Evolutionary conservation across 1,140 invertebrate species (phyloP).

Genomic region (Ceratina australensis): DNA sequence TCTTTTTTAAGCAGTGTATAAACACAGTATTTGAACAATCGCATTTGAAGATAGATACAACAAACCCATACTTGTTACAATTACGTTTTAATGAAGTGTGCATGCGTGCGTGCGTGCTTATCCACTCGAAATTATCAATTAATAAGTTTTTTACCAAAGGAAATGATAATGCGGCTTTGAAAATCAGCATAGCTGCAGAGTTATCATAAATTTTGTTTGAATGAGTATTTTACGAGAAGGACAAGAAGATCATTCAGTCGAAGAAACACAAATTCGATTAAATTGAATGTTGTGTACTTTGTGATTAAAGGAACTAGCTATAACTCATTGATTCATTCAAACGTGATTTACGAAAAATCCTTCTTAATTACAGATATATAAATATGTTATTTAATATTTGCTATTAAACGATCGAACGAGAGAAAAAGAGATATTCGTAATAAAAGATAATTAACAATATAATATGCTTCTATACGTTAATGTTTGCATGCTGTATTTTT

Average conservation of each 20-base stretch:
- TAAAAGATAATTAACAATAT: conserved; percentile 28
- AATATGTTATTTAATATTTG: conserved; percentile 12
- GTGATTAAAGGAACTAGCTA: conserved; percentile 20
- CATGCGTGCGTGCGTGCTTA: conserved; percentile 36
- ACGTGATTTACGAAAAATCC: conserved; percentile 33
- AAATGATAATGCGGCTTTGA: background rate
- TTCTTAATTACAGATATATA: conserved; percentile 16
- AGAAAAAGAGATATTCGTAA: conserved; percentile 2
- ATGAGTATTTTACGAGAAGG: conserved; percentile 22
- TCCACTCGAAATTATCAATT: conserved; percentile 16
- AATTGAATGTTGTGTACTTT: background rate
- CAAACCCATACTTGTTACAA: conserved; percentile 19
- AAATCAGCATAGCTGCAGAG: background rate
- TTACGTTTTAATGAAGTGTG: conserved; percentile 28
- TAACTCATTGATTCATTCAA: conserved; percentile 24
- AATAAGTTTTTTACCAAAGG: background rate
- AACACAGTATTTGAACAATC: too few relatives aligned
- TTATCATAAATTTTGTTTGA: conserved; percentile 50
- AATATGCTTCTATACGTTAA: conserved; percentile 40
- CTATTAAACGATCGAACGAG: too few relatives aligned
- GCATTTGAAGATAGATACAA: background rate
- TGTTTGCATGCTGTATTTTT: conserved; percentile 55
- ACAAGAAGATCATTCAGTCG: background rate
- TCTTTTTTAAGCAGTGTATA: too few relatives aligned
- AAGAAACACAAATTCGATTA: background rate